Evolutionary conservation across 2,113 vertebrate genomes (phyloP).

Genomic region (Oxyruncus cristatus): DNA sequence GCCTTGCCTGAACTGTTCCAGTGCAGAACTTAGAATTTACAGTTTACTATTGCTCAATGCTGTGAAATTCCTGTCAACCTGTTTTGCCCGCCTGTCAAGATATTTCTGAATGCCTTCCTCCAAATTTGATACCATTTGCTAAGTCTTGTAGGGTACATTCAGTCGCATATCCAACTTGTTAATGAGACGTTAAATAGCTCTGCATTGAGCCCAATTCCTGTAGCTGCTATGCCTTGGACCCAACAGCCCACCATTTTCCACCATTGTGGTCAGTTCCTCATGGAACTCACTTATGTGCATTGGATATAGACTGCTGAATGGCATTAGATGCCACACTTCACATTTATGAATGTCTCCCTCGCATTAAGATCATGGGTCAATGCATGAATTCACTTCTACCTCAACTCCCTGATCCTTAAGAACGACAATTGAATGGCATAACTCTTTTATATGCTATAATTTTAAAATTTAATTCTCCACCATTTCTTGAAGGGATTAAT

Average conservation of each 20-base stretch:
- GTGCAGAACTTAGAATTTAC: neutral
- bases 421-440: neutral
- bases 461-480: neutral
- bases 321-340: neutral
- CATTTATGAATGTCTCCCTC: neutral
- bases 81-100: neutral
- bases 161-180: neutral
- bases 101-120: neutral
- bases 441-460: neutral
- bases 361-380: neutral
- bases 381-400: neutral
- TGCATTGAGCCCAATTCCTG: neutral
- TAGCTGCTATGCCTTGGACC: neutral
- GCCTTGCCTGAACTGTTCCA: neutral
- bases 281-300: neutral
- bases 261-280: neutral
- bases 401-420: neutral
- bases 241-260: neutral
- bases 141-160: neutral
- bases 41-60: neutral
- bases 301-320: neutral
- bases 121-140: neutral
- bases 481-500: neutral
- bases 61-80: neutral
- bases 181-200: neutral